A percentile compares a stretch with the other conserved stretches of the same genome.
phyloP scores from a whole-genome alignment of 2,888 invertebrate genomes.

The Tetragonula carbonaria region DNA sequence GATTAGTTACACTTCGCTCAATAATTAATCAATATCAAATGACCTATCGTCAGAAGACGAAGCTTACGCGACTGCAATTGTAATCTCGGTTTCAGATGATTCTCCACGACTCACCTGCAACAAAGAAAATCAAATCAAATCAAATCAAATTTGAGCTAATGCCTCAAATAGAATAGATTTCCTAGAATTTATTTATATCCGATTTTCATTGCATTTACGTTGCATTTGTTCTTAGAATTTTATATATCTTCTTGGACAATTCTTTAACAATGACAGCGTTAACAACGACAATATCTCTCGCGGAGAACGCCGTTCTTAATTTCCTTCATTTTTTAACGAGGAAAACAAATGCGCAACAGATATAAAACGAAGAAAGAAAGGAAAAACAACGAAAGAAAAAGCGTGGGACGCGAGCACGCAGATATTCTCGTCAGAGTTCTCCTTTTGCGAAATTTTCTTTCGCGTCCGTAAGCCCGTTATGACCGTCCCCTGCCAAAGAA shows the following conservation, averaged over 20 bases:
- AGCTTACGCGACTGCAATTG: background rate
- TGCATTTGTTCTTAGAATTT: background rate
- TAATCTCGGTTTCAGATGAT: background rate
- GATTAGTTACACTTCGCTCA: too few relatives aligned
- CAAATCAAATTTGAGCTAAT: background rate
- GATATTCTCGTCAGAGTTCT: conserved; percentile 9
- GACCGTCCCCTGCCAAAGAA: conserved; percentile 20
- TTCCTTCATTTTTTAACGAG: background rate
- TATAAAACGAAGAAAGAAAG: too few relatives aligned
- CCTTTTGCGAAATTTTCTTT: conserved; percentile 3
- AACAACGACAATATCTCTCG: background rate
- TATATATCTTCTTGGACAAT: background rate
- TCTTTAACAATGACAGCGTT: background rate
- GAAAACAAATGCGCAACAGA: background rate
- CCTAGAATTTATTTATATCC: background rate
- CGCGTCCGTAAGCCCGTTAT: conserved; percentile 29
- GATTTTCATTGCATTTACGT: background rate
- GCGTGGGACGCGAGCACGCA: conserved; percentile 8
- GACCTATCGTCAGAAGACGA: background rate
- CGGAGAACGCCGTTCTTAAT: background rate
- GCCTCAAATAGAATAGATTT: background rate
- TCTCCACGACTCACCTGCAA: conserved; percentile 43
- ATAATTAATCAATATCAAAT: background rate
- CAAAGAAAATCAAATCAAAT: conserved; percentile 14
- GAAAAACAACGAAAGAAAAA: background rate